Base-by-base conservation (phyloP, 2,888 invertebrate species). In the Rhopalosiphum nymphaeae region DNA sequence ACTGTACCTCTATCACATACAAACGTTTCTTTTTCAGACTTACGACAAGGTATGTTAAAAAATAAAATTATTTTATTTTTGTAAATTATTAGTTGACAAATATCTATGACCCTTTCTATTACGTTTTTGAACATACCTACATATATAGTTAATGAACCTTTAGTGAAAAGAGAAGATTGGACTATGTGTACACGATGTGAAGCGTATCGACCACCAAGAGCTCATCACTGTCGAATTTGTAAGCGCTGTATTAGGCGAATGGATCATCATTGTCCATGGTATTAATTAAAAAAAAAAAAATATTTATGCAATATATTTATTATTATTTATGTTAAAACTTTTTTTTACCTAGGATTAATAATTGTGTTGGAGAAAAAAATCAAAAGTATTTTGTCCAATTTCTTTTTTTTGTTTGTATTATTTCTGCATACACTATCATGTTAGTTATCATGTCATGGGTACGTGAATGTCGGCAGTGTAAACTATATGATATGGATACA, bases 331-430 rank as follows among this genome's bases (percentile, higher is more conserved):
- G 36, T 88, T 56, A 13, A 26, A 44, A 86, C 49, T 46, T 46
- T 78, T 85, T 91, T 89, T 94, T 95, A 95, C 95, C 16, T 95
- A 96, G 97, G 98, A 98, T 98, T 90, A 99, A 99, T 96, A 99
- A 99, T 96, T 98, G 98, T 96, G 98, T 98, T 11, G 98, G 98
- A 88, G 98, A 98, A 96, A 97, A 97, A 95, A 98, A 99, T 96
- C 98, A 98, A 96, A 98, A 98, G 96, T 98, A 98, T 96, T 98
- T 98, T 96, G 97, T 98, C 95, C 98, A 98, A 95, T 98, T 98
- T 96, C 96, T 98, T 95, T 96, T 98, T 86, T 98, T 98, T 96
- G 98, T 98, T 94, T 98, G 97, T 94, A 96, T 97, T 89, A 96
- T 97, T 94, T 96, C 97, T 4, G 95, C 96, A 0, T 98, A 98